These are phyloP conservation scores for Pelusios castaneus DNA, from an alignment of 2,113 vertebrate genomes.

Conservation along the genomic window DNA sequence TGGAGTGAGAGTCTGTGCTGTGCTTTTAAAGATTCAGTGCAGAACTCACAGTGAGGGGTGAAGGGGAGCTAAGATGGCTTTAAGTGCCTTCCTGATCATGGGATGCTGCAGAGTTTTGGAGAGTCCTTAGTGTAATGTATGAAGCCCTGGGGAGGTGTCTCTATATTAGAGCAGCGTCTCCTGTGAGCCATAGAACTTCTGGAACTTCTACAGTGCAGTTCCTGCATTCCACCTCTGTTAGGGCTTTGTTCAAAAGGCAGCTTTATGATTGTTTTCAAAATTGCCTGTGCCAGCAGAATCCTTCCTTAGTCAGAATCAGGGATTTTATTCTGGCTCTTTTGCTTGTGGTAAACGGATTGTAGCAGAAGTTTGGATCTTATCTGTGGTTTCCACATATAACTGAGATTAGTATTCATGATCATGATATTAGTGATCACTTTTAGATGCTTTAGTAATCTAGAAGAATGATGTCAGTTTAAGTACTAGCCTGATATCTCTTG, in stretches of 20 bases:
- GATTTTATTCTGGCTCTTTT: not conserved
- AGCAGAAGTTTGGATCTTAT: not conserved
- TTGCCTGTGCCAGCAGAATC: not conserved
- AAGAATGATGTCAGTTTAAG: not conserved
- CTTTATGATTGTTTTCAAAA: not conserved
- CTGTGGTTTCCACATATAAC: not conserved
- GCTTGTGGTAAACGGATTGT: not conserved
- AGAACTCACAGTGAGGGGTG: accelerated
- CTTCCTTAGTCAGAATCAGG: accelerated
- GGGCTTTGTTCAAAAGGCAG: not conserved
- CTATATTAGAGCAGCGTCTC: not conserved
- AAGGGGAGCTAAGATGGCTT: not conserved
- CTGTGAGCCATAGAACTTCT: not conserved
- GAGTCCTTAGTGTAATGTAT: not conserved
- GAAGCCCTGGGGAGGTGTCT: accelerated
- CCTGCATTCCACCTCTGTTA: not conserved
- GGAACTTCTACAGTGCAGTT: not conserved
- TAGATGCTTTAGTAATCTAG: not conserved
- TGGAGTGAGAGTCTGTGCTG: not conserved
- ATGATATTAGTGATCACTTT: not conserved
- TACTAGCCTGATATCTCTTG: not conserved
- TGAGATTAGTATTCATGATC: not conserved
- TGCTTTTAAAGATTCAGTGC: not conserved
- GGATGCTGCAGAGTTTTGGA: not conserved
- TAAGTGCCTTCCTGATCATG: not conserved